Percentiles rank a stretch among this genome's conserved stretches.
Evolutionary conservation across 2,888 invertebrate species (phyloP).

Genomic region (Diplazon laetatorius): DNA sequence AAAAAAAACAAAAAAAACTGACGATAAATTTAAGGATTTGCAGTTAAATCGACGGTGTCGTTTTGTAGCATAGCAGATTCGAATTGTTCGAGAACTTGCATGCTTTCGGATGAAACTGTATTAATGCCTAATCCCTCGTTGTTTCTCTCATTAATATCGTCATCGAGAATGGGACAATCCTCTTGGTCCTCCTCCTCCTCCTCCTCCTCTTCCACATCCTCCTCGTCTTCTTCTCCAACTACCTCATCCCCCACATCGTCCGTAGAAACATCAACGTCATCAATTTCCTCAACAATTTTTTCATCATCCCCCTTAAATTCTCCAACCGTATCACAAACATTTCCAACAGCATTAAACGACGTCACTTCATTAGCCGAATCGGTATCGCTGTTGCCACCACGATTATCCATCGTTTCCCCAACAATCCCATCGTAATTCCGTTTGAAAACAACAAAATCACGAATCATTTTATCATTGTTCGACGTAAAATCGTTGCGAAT

Average conservation of each 20-base stretch:
- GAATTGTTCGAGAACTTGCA: slow-evolving; percentile 75
- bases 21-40: slow-evolving; percentile 71
- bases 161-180: slow-evolving; percentile 65
- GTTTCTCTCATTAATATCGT: slow-evolving; percentile 58
- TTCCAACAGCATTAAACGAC: slow-evolving; percentile 22
- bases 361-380: slow-evolving; percentile 61
- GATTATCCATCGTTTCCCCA: too few species aligned
- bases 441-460: background rate
- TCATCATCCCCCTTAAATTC: slow-evolving; percentile 23
- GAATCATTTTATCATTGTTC: background rate
- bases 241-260: slow-evolving; percentile 56
- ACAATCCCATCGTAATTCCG: slow-evolving; percentile 15
- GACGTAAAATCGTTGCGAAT: background rate
- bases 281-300: slow-evolving; percentile 30
- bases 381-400: slow-evolving; percentile 28
- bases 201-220: slow-evolving; percentile 48
- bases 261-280: slow-evolving; percentile 46
- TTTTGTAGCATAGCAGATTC: slow-evolving; percentile 73
- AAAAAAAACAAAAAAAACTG: background rate
- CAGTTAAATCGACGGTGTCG: slow-evolving; percentile 70
- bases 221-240: slow-evolving; percentile 1
- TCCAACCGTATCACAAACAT: background rate
- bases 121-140: slow-evolving; percentile 69
- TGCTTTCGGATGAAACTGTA: slow-evolving; percentile 72
- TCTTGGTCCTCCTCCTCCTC: slow-evolving; percentile 62